phyloP scores from a whole-genome alignment of 2,888 invertebrate species.

The Perithous albicinctus region DNA sequence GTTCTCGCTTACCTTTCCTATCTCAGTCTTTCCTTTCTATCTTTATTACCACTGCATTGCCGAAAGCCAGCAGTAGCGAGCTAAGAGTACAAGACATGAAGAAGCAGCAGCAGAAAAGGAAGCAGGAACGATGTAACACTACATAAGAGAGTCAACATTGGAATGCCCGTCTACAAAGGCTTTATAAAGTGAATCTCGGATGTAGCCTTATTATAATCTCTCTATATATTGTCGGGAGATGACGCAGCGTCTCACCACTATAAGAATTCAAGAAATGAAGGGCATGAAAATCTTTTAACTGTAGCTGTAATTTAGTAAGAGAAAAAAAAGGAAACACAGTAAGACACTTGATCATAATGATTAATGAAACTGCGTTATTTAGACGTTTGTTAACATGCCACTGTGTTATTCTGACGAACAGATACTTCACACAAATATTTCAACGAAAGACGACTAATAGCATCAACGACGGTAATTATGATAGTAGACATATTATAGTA shows the following conservation, averaged over 20 bases:
- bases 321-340: too few species aligned
- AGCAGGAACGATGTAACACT: not conserved
- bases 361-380: too few species aligned
- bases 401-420: not conserved
- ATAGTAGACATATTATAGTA: too few species aligned
- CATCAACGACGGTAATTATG: too few species aligned
- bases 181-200: not conserved
- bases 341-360: too few species aligned
- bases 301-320: too few species aligned
- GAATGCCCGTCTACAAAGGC: not conserved
- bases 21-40: slow-evolving; percentile 3
- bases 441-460: too few species aligned
- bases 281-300: too few species aligned
- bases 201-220: not conserved
- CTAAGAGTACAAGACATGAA: not conserved
- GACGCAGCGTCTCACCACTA: too few species aligned
- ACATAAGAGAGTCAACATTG: not conserved
- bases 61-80: slow-evolving; percentile 5
- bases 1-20: slow-evolving; percentile 1
- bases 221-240: not conserved
- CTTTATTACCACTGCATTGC: slow-evolving; percentile 34
- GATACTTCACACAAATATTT: not conserved
- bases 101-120: not conserved
- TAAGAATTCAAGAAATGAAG: too few species aligned
- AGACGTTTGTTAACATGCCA: too few species aligned